Evolutionary conservation across 2,888 invertebrate species (phyloP).

Genomic region (Pachycephus smyrnensis): DNA sequence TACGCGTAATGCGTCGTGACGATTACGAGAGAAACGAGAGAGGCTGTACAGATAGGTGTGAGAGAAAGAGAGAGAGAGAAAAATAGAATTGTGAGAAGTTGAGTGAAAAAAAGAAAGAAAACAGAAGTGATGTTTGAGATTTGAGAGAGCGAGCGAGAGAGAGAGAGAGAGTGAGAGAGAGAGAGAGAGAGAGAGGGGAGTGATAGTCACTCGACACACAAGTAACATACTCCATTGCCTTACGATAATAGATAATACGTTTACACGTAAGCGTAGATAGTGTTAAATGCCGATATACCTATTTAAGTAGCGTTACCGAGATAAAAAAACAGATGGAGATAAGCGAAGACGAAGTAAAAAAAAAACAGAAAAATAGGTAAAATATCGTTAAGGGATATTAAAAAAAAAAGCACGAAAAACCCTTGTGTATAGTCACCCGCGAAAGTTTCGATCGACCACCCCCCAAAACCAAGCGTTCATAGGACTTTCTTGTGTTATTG

Average conservation of each 20-base stretch:
- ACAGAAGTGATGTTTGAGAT: background rate
- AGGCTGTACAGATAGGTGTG: too few species aligned
- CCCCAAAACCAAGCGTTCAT: too few species aligned
- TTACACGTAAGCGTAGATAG: constrained; percentile 51
- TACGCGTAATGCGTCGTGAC: too few species aligned
- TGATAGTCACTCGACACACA: constrained; percentile 47
- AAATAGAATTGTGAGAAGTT: too few species aligned
- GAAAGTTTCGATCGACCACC: constrained; percentile 15
- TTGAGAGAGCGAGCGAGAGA: background rate
- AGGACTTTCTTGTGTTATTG: too few species aligned
- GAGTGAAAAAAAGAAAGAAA: too few species aligned
- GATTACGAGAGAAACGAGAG: too few species aligned
- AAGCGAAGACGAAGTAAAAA: constrained; percentile 6
- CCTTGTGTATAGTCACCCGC: constrained; percentile 19
- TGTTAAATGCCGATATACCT: constrained; percentile 7
- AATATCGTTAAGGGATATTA: constrained; percentile 7
- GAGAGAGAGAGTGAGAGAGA: background rate
- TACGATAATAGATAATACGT: constrained; percentile 61
- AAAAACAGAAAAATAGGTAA: background rate
- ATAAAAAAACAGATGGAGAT: constrained; percentile 9
- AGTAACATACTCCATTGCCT: constrained; percentile 66
- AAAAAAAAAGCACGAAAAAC: constrained; percentile 15
- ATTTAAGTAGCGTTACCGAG: constrained; percentile 21
- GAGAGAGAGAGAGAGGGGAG: background rate
- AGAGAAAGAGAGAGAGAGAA: too few species aligned